Evolutionary conservation across 2,797 vertebrate species (phyloP), one percentile per base, ranked within the genome.

Genomic region (Rhinoraja longicauda): DNA sequence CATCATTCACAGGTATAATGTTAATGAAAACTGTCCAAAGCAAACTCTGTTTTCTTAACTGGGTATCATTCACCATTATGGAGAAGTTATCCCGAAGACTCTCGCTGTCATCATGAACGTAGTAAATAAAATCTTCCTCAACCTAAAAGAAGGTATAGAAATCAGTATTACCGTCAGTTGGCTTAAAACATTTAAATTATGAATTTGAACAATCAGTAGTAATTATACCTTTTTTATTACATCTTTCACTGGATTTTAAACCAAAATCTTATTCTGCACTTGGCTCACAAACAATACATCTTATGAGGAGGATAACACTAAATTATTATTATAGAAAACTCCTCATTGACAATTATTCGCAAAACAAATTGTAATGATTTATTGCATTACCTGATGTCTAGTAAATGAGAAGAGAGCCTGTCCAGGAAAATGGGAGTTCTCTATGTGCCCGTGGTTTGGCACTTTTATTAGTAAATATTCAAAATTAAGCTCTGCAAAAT

Each of bases 111-210:
- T 98, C 98, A 24, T 99, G 98, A 93, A 98, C 94, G 93, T 97
- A 99, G 95, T 97, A 97, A 94, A 98, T 98, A 93, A 97, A 96
- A 94, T 97, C 97, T 90, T 98, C 97, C 93, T 98, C 97, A 95
- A 99, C 95, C 98, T 99, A 93, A 93, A 95, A 95, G 93, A 15
- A 17, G 93, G 88, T 77, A 93, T 36, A 93, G 88, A 93, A 32
- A 1, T 72, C 36, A 91, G 21, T 91, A 10, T 17, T 73, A 73
- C 21, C 57, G 53, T 53, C 39, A 73, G 29, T 53, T 17, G 19
- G 13, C 26, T 39, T 53, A 10, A 39, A 39, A 19, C 39, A 24
- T 84, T 39, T 90, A 9, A 70, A n/a, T 19, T 36, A 45, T 90
- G 19, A 32, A 24, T 67, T 36, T 90, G 62, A 90, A 90, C 2